Conservation (phyloP, 2,888 invertebrate species). For the Cerastoderma edule region DNA sequence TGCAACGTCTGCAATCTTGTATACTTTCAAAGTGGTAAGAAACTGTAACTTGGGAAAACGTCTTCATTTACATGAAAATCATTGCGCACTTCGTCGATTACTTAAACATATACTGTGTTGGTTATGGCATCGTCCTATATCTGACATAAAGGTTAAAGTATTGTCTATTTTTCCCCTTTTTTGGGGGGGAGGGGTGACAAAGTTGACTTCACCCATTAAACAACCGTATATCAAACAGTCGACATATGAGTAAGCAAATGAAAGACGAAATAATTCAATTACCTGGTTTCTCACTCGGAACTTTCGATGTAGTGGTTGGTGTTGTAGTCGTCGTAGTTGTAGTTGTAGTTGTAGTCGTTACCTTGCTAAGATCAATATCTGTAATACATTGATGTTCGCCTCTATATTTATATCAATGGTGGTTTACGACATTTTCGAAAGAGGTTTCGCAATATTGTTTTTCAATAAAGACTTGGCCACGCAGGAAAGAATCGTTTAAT, state of each 20-base stretch:
- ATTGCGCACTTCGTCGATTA: no score
- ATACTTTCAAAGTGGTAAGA: no score
- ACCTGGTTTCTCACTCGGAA: background rate
- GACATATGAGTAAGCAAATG: no score
- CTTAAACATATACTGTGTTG: no score
- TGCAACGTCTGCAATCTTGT: no score
- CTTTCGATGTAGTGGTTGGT: background rate
- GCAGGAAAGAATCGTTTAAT: no score
- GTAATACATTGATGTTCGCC: background rate
- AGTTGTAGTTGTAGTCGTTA: slow-evolving; percentile 2
- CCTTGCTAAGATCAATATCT: slow-evolving; percentile 11
- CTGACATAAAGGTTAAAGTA: background rate
- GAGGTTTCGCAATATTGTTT: background rate
- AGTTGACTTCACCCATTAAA: background rate
- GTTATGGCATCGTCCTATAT: no score
- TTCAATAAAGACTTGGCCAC: no score
- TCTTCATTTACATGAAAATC: no score
- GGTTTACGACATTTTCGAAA: background rate
- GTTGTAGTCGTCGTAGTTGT: slow-evolving; percentile 9
- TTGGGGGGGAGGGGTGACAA: background rate
- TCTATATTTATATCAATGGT: background rate
- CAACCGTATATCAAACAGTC: no score
- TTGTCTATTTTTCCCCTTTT: background rate
- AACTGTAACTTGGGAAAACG: no score
- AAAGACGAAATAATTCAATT: background rate